Percentiles rank a stretch among this genome's conserved stretches.
Evolutionary conservation across 2,797 vertebrate species (phyloP).

Genomic region (Rhinogobio ventralis): DNA sequence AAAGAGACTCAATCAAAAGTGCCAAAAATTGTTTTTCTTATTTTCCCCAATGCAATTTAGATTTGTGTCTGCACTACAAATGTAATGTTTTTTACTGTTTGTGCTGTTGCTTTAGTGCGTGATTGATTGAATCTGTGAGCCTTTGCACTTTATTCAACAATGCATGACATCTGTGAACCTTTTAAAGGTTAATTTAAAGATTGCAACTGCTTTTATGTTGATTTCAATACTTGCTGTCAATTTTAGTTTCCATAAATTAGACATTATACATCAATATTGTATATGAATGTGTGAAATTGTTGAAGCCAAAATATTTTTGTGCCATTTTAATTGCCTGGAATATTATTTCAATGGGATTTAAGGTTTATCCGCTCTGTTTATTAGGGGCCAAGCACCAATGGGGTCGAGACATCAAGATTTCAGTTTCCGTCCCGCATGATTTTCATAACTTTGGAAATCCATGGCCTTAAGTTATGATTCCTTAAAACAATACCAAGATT

Average conservation of each 20-base stretch:
- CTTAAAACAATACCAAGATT: neutral
- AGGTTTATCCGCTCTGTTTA: neutral
- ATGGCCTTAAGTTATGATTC: neutral
- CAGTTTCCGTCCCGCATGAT: neutral
- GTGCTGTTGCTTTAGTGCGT: slow-evolving; percentile 34
- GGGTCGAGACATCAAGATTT: neutral
- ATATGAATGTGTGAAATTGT: neutral
- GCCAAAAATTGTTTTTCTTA: slow-evolving; percentile 23
- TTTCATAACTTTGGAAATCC: neutral
- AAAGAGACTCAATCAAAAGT: neutral
- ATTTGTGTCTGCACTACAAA: neutral
- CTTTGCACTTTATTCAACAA: slow-evolving; percentile 44
- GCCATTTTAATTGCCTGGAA: neutral
- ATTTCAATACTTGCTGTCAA: neutral
- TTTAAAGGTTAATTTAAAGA: slow-evolving; percentile 18
- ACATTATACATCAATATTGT: neutral
- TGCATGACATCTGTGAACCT: slow-evolving; percentile 20
- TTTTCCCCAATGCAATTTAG: neutral
- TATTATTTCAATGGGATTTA: neutral
- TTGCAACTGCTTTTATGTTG: neutral
- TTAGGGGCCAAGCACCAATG: neutral
- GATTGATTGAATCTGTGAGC: neutral
- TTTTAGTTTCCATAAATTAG: neutral
- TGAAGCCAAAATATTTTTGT: neutral
- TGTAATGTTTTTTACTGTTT: slow-evolving; percentile 37